Base-by-base conservation (phyloP, 2,888 invertebrate species). In the Rugalucina vietnamica region DNA sequence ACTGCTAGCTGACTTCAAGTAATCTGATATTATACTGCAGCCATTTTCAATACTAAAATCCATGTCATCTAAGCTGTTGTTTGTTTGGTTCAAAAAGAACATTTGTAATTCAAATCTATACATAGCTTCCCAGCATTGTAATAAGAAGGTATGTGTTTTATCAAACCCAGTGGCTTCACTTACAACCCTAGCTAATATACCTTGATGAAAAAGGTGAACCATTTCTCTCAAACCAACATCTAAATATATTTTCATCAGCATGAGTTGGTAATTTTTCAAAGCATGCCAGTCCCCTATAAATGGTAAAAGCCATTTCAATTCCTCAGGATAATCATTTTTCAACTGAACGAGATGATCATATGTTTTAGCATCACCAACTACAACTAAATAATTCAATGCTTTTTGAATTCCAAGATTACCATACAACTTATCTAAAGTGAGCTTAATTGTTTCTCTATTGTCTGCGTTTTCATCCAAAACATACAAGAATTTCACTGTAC, bases 151-250 rank as follows among this genome's bases (percentile, higher is more conserved):
- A 73, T 73, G 43, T 24, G 73, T 73, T 27, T 73, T 73, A 29
- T 73, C 73, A 54, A 54, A 54, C 21, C 54, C 54, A 12, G 54
- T 54, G 24, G 54, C 54, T 21, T 54, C 10, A 5, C 10, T n/a
- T 5, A 54, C 54, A 1, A 77, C 77, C 37, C 70, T 77, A 2
- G 70, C 39, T 34, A 70, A 32, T 18, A 60, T 60, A 27, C 60
- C 60, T 37, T 60, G 34, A 27, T 76, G 60, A 32, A 36, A 54
- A 43, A 43, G 43, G 1, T 24, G 12, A n/a, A 70, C 77, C 24
- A 77, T 34, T 60, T 77, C 77, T 50, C 54, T 77, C n/a, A 77
- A n/a, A 12, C 77, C 77, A 4, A 70, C 77, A 77, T 77, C 77
- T 50, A 69, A 65, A 32, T 50, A 77, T 27, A 77, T 70, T 32